These are phyloP conservation scores for Drosophila mayaguana DNA, from an alignment of 2,888 invertebrate species.

Conservation along the genomic window DNA sequence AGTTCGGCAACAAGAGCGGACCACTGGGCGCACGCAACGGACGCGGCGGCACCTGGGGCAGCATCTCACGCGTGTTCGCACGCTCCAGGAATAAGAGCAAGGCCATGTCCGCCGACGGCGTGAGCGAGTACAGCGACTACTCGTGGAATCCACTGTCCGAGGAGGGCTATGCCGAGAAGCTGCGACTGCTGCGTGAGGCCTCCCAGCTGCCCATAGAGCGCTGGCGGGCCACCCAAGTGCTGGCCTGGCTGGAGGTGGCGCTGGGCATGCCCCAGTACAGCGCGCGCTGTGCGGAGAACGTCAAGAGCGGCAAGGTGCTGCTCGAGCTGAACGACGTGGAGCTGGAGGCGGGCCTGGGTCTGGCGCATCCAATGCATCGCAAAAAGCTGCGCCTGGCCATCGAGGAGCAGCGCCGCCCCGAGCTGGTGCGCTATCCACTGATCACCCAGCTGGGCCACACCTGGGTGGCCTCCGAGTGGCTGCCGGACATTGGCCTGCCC, in stretches of 20 bases:
- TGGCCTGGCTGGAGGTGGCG: conserved; percentile 97
- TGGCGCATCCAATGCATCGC: conserved; percentile 96
- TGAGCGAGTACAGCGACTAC: conserved; percentile 86
- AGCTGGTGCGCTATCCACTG: conserved; percentile 93
- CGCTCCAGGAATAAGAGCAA: conserved; percentile 93
- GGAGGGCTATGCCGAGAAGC: conserved; percentile 84
- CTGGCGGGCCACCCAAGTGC: conserved; percentile 96
- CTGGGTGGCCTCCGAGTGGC: conserved; percentile 97
- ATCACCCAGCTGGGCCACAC: conserved; percentile 95
- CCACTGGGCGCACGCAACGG: conserved; percentile 86
- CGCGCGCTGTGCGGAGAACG: conserved; percentile 94
- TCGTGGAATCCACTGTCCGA: conserved; percentile 85
- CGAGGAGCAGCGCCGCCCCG: conserved; percentile 95
- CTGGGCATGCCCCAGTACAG: conserved; percentile 98
- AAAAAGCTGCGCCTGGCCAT: conserved; percentile 96
- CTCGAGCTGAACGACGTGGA: conserved; percentile 96
- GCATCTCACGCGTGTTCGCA: conserved; percentile 95
- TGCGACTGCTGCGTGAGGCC: conserved; percentile 90
- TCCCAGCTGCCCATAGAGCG: conserved; percentile 93
- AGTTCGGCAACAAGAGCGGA: conserved; percentile 83
- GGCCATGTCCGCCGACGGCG: conserved; percentile 84
- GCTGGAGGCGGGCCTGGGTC: conserved; percentile 95
- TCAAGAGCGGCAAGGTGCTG: conserved; percentile 97
- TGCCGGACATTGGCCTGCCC: conserved; percentile 95
- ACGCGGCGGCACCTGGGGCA: conserved; percentile 94